Evolutionary conservation across 2,113 vertebrate species (phyloP).

Genomic region (Formicarius rufipectus): DNA sequence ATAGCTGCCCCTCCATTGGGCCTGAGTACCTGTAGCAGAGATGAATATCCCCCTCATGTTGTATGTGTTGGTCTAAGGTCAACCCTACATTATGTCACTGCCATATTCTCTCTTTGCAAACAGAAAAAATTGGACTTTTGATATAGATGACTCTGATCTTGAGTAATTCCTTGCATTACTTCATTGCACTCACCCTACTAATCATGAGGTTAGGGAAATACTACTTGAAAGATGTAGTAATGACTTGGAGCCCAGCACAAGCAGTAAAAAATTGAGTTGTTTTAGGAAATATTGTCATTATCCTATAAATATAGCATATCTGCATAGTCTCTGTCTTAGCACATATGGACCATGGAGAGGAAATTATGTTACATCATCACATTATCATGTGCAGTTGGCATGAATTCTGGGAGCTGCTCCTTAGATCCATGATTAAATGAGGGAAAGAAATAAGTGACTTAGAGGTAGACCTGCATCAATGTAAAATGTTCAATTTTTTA

Average conservation of each 20-base stretch:
- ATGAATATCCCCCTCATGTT: background rate
- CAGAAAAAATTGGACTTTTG: background rate
- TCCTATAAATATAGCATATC: conserved; percentile 7
- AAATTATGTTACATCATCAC: conserved; percentile 28
- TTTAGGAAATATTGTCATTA: conserved; percentile 33
- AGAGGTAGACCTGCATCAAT: background rate
- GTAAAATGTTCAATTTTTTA: background rate
- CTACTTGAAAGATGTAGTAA: background rate
- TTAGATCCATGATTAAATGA: background rate
- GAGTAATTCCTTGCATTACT: background rate
- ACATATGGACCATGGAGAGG: background rate
- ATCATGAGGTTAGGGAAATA: conserved; percentile 29
- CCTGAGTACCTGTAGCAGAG: background rate
- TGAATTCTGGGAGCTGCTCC: background rate
- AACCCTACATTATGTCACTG: background rate
- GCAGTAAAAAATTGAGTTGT: background rate
- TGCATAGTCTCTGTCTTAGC: conserved; percentile 21
- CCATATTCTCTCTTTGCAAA: background rate
- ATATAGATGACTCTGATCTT: background rate
- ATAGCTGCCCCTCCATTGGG: background rate
- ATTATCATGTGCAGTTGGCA: conserved; percentile 2
- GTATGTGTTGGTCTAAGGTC: background rate
- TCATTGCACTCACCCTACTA: background rate
- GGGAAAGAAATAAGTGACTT: background rate
- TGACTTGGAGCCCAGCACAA: background rate